Evolutionary conservation across 2,797 vertebrate species (phyloP).

Genomic region (Lacerta viridis): DNA sequence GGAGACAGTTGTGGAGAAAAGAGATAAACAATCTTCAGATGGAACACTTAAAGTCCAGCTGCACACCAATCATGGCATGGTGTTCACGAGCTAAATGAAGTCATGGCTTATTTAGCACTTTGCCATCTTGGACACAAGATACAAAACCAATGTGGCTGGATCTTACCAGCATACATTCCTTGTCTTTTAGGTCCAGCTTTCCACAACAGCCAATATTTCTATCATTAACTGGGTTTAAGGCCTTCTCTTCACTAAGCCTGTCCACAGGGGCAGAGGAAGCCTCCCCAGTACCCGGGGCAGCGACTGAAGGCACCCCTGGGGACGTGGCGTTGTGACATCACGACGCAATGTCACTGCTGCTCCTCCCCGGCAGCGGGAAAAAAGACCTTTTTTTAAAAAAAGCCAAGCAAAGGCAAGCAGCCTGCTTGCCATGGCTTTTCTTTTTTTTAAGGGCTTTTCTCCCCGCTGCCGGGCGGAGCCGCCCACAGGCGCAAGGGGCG

Average conservation of each 20-base stretch:
- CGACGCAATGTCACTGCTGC: too few relatives aligned
- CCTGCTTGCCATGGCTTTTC: too few relatives aligned
- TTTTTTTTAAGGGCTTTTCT: too few relatives aligned
- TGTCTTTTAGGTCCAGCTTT: accelerated
- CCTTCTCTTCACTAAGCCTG: neutral
- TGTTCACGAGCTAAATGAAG: conserved; percentile 36
- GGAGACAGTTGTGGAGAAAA: conserved; percentile 51
- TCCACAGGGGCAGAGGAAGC: too few relatives aligned
- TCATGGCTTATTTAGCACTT: conserved; percentile 31
- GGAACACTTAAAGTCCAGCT: conserved; percentile 78
- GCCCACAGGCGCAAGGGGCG: too few relatives aligned
- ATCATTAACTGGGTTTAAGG: neutral
- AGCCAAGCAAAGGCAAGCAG: too few relatives aligned
- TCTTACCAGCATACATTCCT: neutral
- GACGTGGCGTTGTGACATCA: too few relatives aligned
- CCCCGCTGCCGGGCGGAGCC: too few relatives aligned
- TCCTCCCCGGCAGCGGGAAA: too few relatives aligned
- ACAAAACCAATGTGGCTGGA: neutral
- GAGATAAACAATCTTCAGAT: conserved; percentile 69
- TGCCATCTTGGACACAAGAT: neutral
- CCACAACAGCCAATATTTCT: accelerated
- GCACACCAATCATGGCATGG: conserved; percentile 45
- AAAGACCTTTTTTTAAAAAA: too few relatives aligned
- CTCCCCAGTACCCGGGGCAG: too few relatives aligned
- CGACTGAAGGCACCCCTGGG: too few relatives aligned